Evolutionary conservation across 2,888 invertebrate species (phyloP).

Genomic region (Stenolophus ochropezus): DNA sequence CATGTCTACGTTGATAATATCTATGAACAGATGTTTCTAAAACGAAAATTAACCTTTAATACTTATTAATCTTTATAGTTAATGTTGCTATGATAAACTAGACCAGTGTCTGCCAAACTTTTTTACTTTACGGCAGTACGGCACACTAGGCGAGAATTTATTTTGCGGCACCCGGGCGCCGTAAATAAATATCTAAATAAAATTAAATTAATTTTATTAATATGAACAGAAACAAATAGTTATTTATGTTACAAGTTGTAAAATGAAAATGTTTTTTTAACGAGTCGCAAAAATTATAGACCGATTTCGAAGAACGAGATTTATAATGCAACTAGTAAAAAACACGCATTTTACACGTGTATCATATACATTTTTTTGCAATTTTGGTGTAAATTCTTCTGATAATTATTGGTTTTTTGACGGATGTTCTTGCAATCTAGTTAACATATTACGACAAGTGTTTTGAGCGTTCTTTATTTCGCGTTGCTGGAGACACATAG

Average conservation of each 20-base stretch:
- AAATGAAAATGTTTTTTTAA: too few relatives aligned
- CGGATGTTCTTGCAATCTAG: not conserved
- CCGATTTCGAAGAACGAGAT: too few relatives aligned
- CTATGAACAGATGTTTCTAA: slow-evolving; percentile 15
- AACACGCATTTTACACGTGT: not conserved
- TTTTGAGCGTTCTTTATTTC: not conserved
- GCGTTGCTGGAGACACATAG: not conserved
- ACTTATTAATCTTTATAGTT: not conserved
- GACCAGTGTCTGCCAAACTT: too few relatives aligned
- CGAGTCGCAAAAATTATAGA: not conserved
- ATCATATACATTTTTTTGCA: not conserved
- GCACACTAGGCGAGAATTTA: too few relatives aligned
- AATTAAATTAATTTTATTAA: too few relatives aligned
- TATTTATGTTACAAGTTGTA: too few relatives aligned
- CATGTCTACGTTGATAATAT: not conserved
- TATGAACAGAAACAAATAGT: too few relatives aligned
- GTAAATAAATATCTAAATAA: too few relatives aligned
- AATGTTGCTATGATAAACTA: not conserved
- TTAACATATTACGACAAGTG: not conserved
- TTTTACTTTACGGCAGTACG: too few relatives aligned
- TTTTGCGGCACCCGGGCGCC: too few relatives aligned
- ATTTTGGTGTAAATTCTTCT: not conserved
- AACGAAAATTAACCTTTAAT: not conserved
- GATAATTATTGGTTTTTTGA: not conserved
- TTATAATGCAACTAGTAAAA: not conserved